These are phyloP conservation scores for Myrmophylax atrothorax DNA, from an alignment of 2,113 vertebrate species.

Conservation along the genomic window DNA sequence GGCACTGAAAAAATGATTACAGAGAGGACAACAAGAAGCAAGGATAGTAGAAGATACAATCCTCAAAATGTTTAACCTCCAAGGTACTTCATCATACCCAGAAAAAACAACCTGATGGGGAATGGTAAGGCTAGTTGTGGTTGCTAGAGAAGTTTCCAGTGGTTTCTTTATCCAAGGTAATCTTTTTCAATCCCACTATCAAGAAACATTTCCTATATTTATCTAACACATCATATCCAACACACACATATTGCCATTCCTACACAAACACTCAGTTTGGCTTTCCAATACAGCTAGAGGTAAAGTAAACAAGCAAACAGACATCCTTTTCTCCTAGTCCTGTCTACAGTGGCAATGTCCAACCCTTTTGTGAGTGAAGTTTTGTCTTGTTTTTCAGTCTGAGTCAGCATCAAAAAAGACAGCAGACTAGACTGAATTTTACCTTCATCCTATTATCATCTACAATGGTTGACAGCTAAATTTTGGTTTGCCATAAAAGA, in stretches of 20 bases:
- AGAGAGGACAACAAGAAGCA: not conserved
- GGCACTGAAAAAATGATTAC: not conserved
- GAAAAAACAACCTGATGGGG: not conserved
- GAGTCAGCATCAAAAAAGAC: constrained; percentile 11
- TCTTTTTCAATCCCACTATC: not conserved
- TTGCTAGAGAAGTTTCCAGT: not conserved
- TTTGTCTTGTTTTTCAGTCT: not conserved
- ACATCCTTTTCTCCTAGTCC: not conserved
- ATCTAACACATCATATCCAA: not conserved
- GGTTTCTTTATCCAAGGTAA: not conserved
- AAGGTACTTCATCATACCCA: not conserved
- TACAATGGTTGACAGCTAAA: not conserved
- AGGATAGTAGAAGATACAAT: not conserved
- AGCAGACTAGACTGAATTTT: not conserved
- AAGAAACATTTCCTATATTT: not conserved
- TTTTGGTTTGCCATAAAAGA: constrained; percentile 17
- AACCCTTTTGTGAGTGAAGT: not conserved
- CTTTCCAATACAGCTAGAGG: not conserved
- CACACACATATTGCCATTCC: not conserved
- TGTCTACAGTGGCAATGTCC: not conserved
- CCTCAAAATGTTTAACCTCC: not conserved
- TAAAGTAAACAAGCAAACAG: constrained; percentile 5
- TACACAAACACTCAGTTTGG: not conserved
- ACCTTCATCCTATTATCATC: constrained; percentile 23
- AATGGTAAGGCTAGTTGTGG: not conserved